These are phyloP conservation scores for Heliocidaris tuberculata DNA, from an alignment of 35 echinoderm and acorn worm species.

Conservation along the genomic window DNA sequence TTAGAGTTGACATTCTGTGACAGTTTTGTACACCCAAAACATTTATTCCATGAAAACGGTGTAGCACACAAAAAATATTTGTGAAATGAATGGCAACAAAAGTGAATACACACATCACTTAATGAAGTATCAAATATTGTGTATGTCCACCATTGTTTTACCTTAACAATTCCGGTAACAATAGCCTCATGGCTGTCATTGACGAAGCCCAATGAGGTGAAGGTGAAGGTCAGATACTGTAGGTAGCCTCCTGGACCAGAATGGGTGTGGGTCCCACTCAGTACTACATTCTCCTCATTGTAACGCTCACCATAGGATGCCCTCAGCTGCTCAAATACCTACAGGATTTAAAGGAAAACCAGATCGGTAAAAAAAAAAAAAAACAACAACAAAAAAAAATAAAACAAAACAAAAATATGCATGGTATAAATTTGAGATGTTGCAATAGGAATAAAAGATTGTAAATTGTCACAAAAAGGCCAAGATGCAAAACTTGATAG, in stretches of 20 bases:
- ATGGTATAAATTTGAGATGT: too few relatives aligned
- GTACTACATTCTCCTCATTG: slow-evolving; percentile 77
- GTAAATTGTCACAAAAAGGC: background rate
- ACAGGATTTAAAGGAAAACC: background rate
- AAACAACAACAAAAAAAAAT: too few relatives aligned
- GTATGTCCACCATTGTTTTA: background rate
- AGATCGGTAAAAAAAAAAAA: too few relatives aligned
- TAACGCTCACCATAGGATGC: slow-evolving; percentile 56
- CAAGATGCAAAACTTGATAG: too few relatives aligned
- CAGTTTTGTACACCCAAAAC: too few relatives aligned
- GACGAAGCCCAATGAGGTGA: slow-evolving; percentile 76
- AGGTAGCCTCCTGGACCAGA: slow-evolving; percentile 83
- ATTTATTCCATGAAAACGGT: too few relatives aligned
- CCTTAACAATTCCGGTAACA: slow-evolving; percentile 85
- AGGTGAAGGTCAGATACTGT: slow-evolving; percentile 82
- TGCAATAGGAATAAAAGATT: background rate
- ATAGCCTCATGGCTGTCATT: slow-evolving; percentile 65
- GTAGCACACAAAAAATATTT: too few relatives aligned
- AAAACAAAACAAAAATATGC: too few relatives aligned
- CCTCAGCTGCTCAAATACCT: slow-evolving; percentile 81
- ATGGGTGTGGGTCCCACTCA: slow-evolving; percentile 90
- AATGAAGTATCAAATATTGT: too few relatives aligned
- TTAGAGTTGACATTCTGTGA: too few relatives aligned
- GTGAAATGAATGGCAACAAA: too few relatives aligned
- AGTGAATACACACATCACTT: too few relatives aligned